These are phyloP conservation scores for Cinara cedri DNA, from an alignment of 2,888 invertebrate genomes.

Conservation along the genomic window DNA sequence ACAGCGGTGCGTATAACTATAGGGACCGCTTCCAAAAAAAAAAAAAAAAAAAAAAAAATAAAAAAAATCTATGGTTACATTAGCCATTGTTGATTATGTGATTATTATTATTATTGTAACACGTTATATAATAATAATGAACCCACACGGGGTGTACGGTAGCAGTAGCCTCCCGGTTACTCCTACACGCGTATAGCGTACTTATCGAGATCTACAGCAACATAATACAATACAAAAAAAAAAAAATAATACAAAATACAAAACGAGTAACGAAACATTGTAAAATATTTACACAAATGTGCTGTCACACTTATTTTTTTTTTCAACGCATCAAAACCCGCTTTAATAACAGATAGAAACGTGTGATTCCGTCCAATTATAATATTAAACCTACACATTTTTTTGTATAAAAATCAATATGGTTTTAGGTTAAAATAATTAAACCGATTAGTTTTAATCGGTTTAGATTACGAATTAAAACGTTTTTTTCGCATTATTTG, in stretches of 20 bases:
- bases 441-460: no score
- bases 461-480: no score
- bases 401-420: no score
- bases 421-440: no score
- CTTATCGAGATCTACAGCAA: conserved; percentile 13
- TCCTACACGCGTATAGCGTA: not conserved
- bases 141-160: not conserved
- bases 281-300: conserved; percentile 5
- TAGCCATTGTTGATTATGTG: conserved; percentile 40
- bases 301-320: not conserved
- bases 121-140: conserved; percentile 18
- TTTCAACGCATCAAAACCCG: not conserved
- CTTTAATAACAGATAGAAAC: no score
- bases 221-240: not conserved
- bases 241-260: not conserved
- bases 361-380: not conserved
- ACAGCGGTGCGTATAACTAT: conserved; percentile 20
- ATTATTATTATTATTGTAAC: conserved; percentile 39
- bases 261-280: not conserved
- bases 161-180: not conserved
- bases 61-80: conserved; percentile 29
- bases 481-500: no score
- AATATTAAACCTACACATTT: no score
- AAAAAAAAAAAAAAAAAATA: conserved; percentile 3
- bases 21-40: conserved; percentile 1